phyloP scores from a whole-genome alignment of 2,888 invertebrate genomes.

The Hyppa rectilinea region DNA sequence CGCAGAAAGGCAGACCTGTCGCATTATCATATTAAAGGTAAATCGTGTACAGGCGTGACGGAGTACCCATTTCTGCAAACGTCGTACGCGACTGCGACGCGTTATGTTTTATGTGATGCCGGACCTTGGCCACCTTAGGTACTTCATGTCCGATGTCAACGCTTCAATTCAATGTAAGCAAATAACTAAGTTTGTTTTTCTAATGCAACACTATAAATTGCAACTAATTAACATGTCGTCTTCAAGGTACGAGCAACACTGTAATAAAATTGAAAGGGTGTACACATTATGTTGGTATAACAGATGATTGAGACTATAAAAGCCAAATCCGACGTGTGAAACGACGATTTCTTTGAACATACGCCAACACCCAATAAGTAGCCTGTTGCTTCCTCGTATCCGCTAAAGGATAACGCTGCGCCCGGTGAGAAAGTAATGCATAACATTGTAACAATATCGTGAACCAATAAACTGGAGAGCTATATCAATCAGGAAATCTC shows the following conservation, averaged over 20 bases:
- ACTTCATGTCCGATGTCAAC: slow-evolving; percentile 64
- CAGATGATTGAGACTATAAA: slow-evolving; percentile 47
- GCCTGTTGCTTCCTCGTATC: slow-evolving; percentile 55
- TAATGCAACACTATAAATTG: slow-evolving; percentile 60
- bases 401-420: slow-evolving; percentile 53
- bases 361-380: slow-evolving; percentile 61
- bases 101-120: slow-evolving; percentile 62
- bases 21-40: slow-evolving; percentile 78
- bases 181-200: slow-evolving; percentile 66
- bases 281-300: slow-evolving; percentile 26
- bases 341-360: slow-evolving; percentile 55
- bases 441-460: slow-evolving; percentile 74
- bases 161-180: slow-evolving; percentile 66
- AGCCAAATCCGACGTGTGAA: slow-evolving; percentile 49
- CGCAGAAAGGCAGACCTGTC: slow-evolving; percentile 72
- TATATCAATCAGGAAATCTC: slow-evolving; percentile 81
- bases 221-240: slow-evolving; percentile 56
- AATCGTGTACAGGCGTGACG: slow-evolving; percentile 73
- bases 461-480: slow-evolving; percentile 76
- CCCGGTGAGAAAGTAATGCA: slow-evolving; percentile 57
- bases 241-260: slow-evolving; percentile 39
- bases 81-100: slow-evolving; percentile 45
- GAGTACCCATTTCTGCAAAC: slow-evolving; percentile 70
- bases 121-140: slow-evolving; percentile 75
- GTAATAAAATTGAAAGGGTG: slow-evolving; percentile 52